These are phyloP conservation scores for Microchrysa polita DNA, from an alignment of 2,888 invertebrate species.

Conservation along the genomic window DNA sequence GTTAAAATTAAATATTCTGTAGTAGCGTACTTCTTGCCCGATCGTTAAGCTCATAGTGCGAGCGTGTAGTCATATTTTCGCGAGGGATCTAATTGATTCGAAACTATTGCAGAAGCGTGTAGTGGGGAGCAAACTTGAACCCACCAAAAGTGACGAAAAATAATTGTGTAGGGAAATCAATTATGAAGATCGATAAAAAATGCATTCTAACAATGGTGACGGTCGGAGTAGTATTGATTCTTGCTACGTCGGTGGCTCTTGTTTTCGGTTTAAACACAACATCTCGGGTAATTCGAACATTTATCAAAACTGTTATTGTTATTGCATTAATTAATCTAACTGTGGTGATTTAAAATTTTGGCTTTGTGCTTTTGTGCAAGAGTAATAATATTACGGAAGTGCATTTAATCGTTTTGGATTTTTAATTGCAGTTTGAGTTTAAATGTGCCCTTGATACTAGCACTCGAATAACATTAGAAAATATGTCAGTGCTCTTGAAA, in stretches of 20 bases:
- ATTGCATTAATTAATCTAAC: too few relatives aligned
- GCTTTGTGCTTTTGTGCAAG: too few relatives aligned
- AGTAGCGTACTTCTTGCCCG: background rate
- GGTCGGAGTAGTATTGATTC: constrained; percentile 34
- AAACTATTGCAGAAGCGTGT: background rate
- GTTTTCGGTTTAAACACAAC: constrained; percentile 37
- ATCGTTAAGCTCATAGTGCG: background rate
- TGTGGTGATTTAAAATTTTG: too few relatives aligned
- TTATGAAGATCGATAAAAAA: constrained; percentile 23
- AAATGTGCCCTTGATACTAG: too few relatives aligned
- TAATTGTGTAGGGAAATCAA: background rate
- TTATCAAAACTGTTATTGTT: background rate
- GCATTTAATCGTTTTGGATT: too few relatives aligned
- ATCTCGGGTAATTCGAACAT: constrained; percentile 3
- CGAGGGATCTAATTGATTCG: background rate
- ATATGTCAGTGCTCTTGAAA: too few relatives aligned
- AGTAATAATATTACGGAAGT: too few relatives aligned
- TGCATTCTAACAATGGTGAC: constrained; percentile 41
- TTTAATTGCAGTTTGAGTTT: too few relatives aligned
- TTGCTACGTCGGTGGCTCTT: constrained; percentile 42
- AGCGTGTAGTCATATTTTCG: background rate
- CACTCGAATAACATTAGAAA: too few relatives aligned
- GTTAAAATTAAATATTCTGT: background rate
- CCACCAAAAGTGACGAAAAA: too few relatives aligned
- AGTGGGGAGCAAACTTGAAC: background rate